Evolutionary conservation across 1,140 invertebrate species (phyloP).

Genomic region (Drosophila navojoa): DNA sequence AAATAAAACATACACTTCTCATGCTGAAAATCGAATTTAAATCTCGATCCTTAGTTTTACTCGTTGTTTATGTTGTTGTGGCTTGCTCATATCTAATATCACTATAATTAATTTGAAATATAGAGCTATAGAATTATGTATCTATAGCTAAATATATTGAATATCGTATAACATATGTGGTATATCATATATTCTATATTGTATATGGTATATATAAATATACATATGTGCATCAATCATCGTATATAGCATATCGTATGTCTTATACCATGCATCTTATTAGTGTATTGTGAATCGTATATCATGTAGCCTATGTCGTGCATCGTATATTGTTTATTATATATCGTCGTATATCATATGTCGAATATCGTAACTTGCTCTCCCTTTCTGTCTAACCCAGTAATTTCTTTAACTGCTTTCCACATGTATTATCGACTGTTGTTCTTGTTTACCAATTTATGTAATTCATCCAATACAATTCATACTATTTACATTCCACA

Average conservation of each 20-base stretch:
- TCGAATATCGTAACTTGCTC: neutral
- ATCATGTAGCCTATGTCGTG: no score
- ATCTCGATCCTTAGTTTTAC: neutral
- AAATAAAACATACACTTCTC: constrained; percentile 1
- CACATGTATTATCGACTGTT: constrained; percentile 2
- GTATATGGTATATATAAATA: no score
- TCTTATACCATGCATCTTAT: no score
- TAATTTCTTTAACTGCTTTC: neutral
- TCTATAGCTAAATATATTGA: neutral
- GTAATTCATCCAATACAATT: constrained; percentile 4
- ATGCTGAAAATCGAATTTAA: neutral
- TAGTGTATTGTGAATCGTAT: no score
- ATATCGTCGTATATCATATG: no score
- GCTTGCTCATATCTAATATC: neutral
- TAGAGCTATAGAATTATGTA: neutral
- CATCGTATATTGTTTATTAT: no score
- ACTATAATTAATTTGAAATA: neutral
- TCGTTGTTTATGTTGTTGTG: constrained; percentile 25
- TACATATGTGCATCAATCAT: no score
- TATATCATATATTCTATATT: no score
- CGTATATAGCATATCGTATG: no score
- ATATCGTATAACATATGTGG: neutral
- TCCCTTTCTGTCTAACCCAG: neutral
- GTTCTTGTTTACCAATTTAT: constrained; percentile 7
- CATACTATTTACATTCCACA: constrained; percentile 12